Base-by-base conservation (phyloP, 2,797 vertebrate genomes). In the Crax fasciolata region DNA sequence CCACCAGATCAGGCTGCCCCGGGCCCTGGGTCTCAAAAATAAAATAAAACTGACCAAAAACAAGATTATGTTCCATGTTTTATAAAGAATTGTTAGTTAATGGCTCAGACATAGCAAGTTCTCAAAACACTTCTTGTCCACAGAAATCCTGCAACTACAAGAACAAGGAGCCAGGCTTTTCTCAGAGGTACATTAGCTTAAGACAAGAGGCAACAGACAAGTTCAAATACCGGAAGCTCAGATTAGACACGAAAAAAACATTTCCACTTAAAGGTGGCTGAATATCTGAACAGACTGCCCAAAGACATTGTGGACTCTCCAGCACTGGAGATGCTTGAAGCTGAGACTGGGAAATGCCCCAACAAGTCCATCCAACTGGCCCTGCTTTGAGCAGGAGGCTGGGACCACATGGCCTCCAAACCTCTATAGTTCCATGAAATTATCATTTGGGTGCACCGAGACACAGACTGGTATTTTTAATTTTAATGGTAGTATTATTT, bases 251-350 rank as follows among this genome's bases (percentile, higher is more conserved):
- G 21, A 85, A 13, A 5, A 86, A 68, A 65, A 65, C 8, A 5
- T 6, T 46, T 78, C 74, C 20, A 46, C 38, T 73, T 67, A 9
- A 79, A 10, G 4, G 6, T 55, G 14, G 30, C 6, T 83, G 25
- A 72, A 68, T 30, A 27, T 4, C 63, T 27, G 19, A 89, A 16
- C 16, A 77, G 19, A 15, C 20, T 77, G 11, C 16, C 13, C 2
- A 84, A 57, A 85, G 18, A 0, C 0, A 32, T 0, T 46, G 11
- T 12, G 23, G 16, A 46, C 30, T 67, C 44, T 59, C 21, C 17
- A 21, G 3, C 39, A 23, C 32, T 28, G 6, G 8, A 78, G 38
- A 62, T 13, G 3, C 38, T 49, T 17, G 10, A 79, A 79, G 58
- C 12, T 27, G 21, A 62, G 54, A 18, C 17, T 6, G 43, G 23